phyloP scores from a whole-genome alignment of 2,888 invertebrate species.

The Melanostoma mellinum region DNA sequence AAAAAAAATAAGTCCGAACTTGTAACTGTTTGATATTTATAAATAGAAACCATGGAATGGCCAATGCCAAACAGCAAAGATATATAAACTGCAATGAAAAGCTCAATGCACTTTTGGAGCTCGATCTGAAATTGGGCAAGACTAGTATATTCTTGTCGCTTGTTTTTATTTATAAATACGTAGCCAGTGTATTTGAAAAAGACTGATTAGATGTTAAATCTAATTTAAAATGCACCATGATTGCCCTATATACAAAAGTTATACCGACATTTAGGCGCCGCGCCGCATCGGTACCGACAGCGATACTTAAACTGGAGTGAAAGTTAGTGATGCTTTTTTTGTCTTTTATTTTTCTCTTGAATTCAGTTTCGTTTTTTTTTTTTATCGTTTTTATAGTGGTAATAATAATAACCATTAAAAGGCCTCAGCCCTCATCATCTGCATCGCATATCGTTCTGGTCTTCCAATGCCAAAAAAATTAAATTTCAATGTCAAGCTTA shows the following conservation, averaged over 20 bases:
- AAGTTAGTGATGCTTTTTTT: conserved; percentile 49
- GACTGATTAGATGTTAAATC: conserved; percentile 53
- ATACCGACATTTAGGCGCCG: conserved; percentile 62
- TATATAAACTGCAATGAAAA: neutral
- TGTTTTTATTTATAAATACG: neutral
- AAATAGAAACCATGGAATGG: conserved; percentile 54
- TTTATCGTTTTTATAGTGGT: neutral
- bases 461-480: neutral
- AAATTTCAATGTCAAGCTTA: conserved; percentile 54
- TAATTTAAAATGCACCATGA: conserved; percentile 47
- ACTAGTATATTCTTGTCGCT: conserved; percentile 40
- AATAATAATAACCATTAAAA: conserved; percentile 24
- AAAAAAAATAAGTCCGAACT: conserved; percentile 35
- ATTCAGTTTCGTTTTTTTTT: conserved; percentile 17
- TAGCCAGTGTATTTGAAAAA: neutral
- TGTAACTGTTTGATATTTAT: conserved; percentile 48
- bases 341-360: conserved; percentile 18
- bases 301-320: conserved; percentile 62
- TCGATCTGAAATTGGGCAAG: conserved; percentile 45
- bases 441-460: conserved; percentile 1
- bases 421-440: neutral
- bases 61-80: conserved; percentile 22
- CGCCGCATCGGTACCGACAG: neutral
- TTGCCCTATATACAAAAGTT: conserved; percentile 8
- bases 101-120: conserved; percentile 36